Evolutionary conservation across 2,888 invertebrate genomes (phyloP), one percentile per base, ranked within the genome.

Genomic region (Liposcelis brunnea): DNA sequence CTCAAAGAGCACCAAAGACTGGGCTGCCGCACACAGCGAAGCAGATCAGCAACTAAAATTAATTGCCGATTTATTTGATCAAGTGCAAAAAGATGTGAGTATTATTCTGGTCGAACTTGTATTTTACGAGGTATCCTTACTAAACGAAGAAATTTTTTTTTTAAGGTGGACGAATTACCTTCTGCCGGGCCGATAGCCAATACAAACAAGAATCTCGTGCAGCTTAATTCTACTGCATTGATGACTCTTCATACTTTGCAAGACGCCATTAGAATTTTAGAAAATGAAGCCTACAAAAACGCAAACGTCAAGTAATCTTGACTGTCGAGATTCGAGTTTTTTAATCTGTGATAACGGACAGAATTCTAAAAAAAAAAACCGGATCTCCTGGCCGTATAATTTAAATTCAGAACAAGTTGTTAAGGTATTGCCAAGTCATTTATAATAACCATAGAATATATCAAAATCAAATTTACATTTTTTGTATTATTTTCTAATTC

Each of bases 21-120:
- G 40, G 40, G 40, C 40, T 18, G n/a, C 16, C 6, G 40, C 40
- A 5, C 40, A 40, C 11, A 7, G 19, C 6, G 40, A 40, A n/a
- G 40, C 40, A 6, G 40, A 40, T 21, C 40, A 40, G 19, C 40
- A 40, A 18, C 21, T 40, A 21, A 16, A 21, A n/a, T 19, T 40
- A 18, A 40, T 40, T n/a, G 40, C 16, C 6, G 40, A 40, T 21
- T 21, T 40, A 10, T 40, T 40, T 40, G 19, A 40, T 40, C 40
- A 19, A n/a, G 40, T 40, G 4, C 7, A 40, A 19, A 40, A 21
- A 40, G 40, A 40, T 12, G 40, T 40, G 11, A 18, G 40, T 40
- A 40, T 19, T 4, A 14, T 40, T 40, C 16, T 18, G 12, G 10
- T 10, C 8, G 16, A 10, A 10, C 10, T 15, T 12, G 8, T 36